Conservation (phyloP, 2,797 vertebrate species). For the Pelochelys cantorii region DNA sequence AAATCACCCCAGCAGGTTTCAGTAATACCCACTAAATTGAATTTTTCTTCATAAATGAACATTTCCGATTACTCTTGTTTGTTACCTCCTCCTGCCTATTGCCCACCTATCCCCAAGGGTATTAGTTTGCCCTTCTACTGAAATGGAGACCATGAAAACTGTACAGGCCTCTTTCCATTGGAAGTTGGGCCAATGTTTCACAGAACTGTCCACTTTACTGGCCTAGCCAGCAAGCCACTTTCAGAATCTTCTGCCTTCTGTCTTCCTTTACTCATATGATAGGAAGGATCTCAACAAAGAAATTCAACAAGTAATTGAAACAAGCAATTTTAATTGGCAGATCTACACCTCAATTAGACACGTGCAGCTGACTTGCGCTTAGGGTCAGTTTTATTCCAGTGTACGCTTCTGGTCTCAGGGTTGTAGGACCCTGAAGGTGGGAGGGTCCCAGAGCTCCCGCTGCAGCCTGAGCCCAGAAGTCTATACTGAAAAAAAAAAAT, state of each 20-base stretch:
- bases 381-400: neutral
- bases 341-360: neutral
- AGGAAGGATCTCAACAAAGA: neutral
- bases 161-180: neutral
- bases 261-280: neutral
- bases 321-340: neutral
- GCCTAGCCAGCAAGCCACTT: neutral
- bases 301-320: neutral
- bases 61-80: neutral
- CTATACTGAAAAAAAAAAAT: neutral
- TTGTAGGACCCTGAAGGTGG: neutral
- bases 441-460: neutral
- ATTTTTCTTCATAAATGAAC: neutral
- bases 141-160: neutral
- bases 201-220: neutral
- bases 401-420: neutral
- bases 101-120: neutral
- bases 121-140: neutral
- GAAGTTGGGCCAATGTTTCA: neutral
- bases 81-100: neutral
- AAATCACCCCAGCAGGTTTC: neutral
- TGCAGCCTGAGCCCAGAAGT: neutral
- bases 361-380: neutral
- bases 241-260: neutral
- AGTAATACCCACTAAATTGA: neutral